Conservation (phyloP, 1,140 invertebrate genomes). For the Eubasilissa regina region DNA sequence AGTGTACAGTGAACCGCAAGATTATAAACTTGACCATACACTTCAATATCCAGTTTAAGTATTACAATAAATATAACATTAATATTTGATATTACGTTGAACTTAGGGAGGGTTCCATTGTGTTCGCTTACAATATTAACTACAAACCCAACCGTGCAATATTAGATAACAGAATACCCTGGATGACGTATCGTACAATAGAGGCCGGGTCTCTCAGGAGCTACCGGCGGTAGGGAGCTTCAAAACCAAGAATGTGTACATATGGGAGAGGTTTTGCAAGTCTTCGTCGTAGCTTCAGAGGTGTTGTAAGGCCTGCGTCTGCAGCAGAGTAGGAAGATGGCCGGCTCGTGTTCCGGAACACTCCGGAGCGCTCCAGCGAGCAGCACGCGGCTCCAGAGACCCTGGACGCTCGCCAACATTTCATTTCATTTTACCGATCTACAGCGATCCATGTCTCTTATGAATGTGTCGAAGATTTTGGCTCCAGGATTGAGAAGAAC, state of each 20-base stretch:
- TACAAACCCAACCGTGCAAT: conserved; percentile 34
- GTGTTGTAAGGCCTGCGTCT: conserved; percentile 1
- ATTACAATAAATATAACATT: not conserved
- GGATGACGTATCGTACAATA: conserved; percentile 1
- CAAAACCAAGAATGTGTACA: conserved; percentile 30
- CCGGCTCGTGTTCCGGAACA: too few species aligned
- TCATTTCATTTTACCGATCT: conserved; percentile 65
- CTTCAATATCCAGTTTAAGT: not conserved
- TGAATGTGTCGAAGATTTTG: conserved; percentile 40
- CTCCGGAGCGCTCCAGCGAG: conserved; percentile 33
- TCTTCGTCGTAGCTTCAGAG: not conserved
- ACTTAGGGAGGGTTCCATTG: conserved; percentile 27
- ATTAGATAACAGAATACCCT: conserved; percentile 26
- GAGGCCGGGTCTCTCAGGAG: conserved; percentile 13
- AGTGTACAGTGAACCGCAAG: conserved; percentile 10
- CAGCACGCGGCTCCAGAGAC: conserved; percentile 3
- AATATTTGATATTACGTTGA: not conserved
- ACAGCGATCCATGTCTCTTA: conserved; percentile 54
- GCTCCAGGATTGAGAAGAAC: conserved; percentile 27
- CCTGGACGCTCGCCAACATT: conserved; percentile 48
- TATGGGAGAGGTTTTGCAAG: conserved; percentile 35
- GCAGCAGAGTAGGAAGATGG: conserved; percentile 13
- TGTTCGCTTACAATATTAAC: conserved; percentile 18
- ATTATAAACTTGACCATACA: too few species aligned
- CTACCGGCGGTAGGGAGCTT: not conserved